Base-by-base conservation (phyloP, 2,797 vertebrate genomes). In the Micromesistius poutassou region DNA sequence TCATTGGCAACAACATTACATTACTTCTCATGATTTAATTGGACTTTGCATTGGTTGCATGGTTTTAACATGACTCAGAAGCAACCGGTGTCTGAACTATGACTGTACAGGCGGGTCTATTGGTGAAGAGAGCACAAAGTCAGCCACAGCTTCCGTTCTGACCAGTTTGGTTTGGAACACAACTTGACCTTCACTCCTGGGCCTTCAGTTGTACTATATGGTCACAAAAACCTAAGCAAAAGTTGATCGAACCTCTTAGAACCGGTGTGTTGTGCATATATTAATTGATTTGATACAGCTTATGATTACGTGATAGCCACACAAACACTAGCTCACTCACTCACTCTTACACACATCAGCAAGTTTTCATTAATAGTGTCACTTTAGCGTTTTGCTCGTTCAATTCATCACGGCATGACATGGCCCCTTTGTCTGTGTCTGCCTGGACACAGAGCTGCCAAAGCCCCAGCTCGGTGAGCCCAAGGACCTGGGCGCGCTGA, bases 391-490 rank as follows among this genome's bases (percentile, higher is more conserved):
- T 28, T 68, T 12, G 62, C 62, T 68, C 62, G 4, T 68, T 68
- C 5, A 68, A 28, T n/a, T n/a, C 55, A 2, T 25, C 22, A 9
- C 55, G 22, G 55, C 55, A n/a, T n/a, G 55, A 62, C n/a, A 10
- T 25, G 1, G 55, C 8, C 75, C 62, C 55, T 40, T 76, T 73
- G 25, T 72, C 74, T 72, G 77, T 73, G 75, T 83, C 70, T 87
- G 79, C 82, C 73, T 75, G 81, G 40, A 72, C 62, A 36, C 84
- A 99, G 97, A 96, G 90, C 91, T 94, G 30, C 94, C 93, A 0
- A 95, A 91, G 74, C 93, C 95, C 90, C 92, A 92, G 73, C 93
- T 95, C 30, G 92, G 94, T 13, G 94, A 96, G 83, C 85, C 76
- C 0, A 92, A 86, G 78, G 93, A 94, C 78, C 81, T 91, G 3